Evolutionary conservation across 2,797 vertebrate species (phyloP).

Genomic region (Remorina albescens): DNA sequence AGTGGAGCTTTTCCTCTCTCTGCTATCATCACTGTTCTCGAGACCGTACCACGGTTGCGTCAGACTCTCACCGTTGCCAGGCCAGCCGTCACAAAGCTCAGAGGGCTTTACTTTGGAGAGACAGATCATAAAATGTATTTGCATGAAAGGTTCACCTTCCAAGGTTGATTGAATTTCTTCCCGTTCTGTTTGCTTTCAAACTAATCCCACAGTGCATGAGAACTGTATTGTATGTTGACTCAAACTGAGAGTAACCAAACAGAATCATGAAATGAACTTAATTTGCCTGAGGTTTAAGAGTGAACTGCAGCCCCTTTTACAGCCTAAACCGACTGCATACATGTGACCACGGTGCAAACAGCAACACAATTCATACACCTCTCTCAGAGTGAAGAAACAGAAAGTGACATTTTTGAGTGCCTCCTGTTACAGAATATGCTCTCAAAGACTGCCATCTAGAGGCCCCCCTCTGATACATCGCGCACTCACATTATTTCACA

Average conservation of each 20-base stretch:
- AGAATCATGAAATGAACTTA: conserved; percentile 11
- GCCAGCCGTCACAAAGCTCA: conserved; percentile 1
- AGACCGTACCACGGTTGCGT: neutral
- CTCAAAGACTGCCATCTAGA: conserved; percentile 77
- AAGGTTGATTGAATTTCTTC: conserved; percentile 22
- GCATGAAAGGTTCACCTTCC: neutral
- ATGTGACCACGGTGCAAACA: conserved; percentile 1
- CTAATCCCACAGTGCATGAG: neutral
- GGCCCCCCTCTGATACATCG: conserved; percentile 21
- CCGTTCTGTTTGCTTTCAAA: conserved; percentile 33
- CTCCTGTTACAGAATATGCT: conserved; percentile 26
- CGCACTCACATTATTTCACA: neutral
- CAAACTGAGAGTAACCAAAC: conserved; percentile 33
- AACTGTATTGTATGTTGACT: conserved; percentile 22
- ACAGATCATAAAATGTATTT: conserved; percentile 3
- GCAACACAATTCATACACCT: neutral
- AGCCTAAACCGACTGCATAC: neutral
- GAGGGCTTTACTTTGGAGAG: neutral
- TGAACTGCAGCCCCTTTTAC: neutral
- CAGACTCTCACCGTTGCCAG: neutral
- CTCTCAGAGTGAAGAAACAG: neutral
- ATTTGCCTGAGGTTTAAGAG: conserved; percentile 26
- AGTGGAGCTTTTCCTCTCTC: neutral
- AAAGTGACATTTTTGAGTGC: neutral
- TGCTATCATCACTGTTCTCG: conserved; percentile 17